These are phyloP conservation scores for Notolabrus celidotus DNA, from an alignment of 2,797 vertebrate species.

Conservation along the genomic window DNA sequence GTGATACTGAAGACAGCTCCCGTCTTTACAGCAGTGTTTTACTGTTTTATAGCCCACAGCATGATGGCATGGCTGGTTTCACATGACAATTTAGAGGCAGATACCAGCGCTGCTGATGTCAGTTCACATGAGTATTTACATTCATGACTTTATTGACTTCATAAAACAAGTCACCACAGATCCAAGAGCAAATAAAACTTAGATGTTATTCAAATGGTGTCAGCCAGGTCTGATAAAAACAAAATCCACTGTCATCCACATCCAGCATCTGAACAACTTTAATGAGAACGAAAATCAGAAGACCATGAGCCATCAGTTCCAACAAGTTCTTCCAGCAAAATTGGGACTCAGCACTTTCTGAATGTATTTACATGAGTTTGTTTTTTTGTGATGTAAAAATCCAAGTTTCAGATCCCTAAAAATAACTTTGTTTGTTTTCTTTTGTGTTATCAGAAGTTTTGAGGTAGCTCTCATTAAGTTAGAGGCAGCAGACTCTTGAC, in stretches of 20 bases:
- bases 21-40: too few relatives aligned
- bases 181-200: background rate
- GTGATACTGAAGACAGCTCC: background rate
- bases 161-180: background rate
- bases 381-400: too few relatives aligned
- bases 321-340: too few relatives aligned
- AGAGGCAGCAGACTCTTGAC: too few relatives aligned
- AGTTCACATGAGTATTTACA: background rate
- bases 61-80: background rate
- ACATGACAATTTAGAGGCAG: background rate
- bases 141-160: background rate
- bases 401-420: too few relatives aligned
- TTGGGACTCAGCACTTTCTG: too few relatives aligned
- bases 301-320: too few relatives aligned
- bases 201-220: background rate
- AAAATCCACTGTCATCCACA: background rate
- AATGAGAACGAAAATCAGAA: background rate
- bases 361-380: too few relatives aligned
- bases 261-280: background rate
- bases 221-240: background rate
- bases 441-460: too few relatives aligned
- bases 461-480: too few relatives aligned
- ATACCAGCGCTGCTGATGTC: background rate
- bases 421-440: too few relatives aligned
- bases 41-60: background rate